phyloP scores from a whole-genome alignment of 2,797 vertebrate species.

The Pachyuromys duprasi region DNA sequence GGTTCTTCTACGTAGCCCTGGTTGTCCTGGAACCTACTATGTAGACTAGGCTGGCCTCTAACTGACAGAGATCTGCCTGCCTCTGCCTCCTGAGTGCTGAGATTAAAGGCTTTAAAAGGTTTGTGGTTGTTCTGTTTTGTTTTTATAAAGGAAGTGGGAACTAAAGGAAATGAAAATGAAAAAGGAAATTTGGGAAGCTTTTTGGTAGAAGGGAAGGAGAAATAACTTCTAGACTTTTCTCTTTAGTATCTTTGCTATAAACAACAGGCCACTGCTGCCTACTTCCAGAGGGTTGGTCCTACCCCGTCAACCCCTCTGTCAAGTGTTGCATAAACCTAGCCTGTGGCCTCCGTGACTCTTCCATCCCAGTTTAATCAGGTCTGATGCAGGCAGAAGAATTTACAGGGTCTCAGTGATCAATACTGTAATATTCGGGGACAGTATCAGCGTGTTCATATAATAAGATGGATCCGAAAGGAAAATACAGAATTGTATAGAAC shows the following conservation, averaged over 20 bases:
- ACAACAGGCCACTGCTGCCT: not conserved
- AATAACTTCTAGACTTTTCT: constrained; percentile 11
- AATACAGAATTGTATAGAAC: constrained; percentile 66
- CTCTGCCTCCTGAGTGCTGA: not conserved
- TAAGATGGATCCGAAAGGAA: constrained; percentile 67
- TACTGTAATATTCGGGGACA: constrained; percentile 76
- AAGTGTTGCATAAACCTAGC: not conserved
- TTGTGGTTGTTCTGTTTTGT: not conserved
- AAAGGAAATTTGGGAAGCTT: constrained; percentile 34
- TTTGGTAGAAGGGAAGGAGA: not conserved
- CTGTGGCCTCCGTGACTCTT: constrained; percentile 55
- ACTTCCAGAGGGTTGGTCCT: not conserved
- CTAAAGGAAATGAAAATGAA: not conserved
- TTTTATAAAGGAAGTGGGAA: not conserved
- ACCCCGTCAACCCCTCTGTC: constrained; percentile 7
- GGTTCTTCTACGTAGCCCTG: not conserved
- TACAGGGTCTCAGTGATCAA: constrained; percentile 75
- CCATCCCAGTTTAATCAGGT: constrained; percentile 70
- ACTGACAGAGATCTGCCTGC: not conserved
- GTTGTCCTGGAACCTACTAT: not conserved
- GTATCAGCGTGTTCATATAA: constrained; percentile 38
- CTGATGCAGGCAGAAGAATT: constrained; percentile 73
- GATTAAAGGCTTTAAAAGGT: not conserved
- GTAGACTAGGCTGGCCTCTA: not conserved
- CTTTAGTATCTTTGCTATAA: constrained; percentile 35